Base-by-base conservation (phyloP, 1,140 invertebrate genomes). In the Piezodorus guildinii region DNA sequence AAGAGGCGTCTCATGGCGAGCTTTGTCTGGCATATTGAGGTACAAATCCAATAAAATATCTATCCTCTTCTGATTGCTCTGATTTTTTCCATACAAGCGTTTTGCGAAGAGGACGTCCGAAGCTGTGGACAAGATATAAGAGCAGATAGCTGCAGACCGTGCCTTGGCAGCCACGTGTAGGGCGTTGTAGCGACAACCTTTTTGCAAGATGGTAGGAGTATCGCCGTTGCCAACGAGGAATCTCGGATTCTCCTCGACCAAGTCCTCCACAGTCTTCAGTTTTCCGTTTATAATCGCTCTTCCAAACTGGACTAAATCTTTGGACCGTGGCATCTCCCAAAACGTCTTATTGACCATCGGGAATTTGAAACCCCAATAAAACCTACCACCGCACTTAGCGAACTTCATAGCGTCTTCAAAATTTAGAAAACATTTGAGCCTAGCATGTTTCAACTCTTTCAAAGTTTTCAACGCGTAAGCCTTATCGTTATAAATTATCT, bases 21-120 rank as follows among this genome's bases (percentile, higher is more conserved):
- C 86, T 78, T 94, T 95, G 71, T 96, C 92, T 0, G 93, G 92
- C 44, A 89, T 95, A 75, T 97, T 97, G 16, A 97, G 79, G 74
- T 95, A 97, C 12, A 92, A 80, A 75, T 96, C 93, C 19, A 91
- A 71, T n/a, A 96, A 74, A 68, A 88, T 86, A 46, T 80, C 71
- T 72, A 54, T 62, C 72, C 77, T 67, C 45, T 73, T 62, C 73
- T 76, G 68, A 69, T 74, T 67, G 19, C 27, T 54, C 44, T 75
- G 72, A 44, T 75, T 70, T 49, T 80, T 79, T 17, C 87, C 88
- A 72, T 92, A 93, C 49, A 93, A 74, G 21, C 84, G 77, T 70
- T 85, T 80, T 8, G 92, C 80, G 72, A 93, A 94, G 17, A 80
- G 76, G 0, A 80, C 77, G 75, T 88, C 80, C 12, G 82, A 79